These are phyloP conservation scores for Megalopta genalis DNA, from an alignment of 1,140 invertebrate genomes.

Conservation along the genomic window DNA sequence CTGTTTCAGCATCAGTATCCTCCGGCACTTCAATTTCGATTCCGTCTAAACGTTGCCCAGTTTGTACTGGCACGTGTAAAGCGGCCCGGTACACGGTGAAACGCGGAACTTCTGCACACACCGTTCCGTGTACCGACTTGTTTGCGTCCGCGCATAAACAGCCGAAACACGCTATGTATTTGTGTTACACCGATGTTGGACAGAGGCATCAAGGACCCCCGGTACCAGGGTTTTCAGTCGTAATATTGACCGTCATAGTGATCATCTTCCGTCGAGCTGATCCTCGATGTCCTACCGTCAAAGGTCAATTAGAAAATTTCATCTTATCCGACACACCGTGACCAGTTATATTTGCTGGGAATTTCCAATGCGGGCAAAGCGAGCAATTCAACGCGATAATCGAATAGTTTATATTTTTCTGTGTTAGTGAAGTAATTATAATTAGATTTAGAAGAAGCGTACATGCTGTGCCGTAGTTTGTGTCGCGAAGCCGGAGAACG, in stretches of 20 bases:
- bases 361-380: too few relatives aligned
- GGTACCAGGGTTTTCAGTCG: not conserved
- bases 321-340: too few relatives aligned
- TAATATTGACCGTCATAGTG: not conserved
- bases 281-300: too few relatives aligned
- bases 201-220: too few relatives aligned
- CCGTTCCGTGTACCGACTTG: slow-evolving; percentile 37
- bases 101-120: slow-evolving; percentile 36
- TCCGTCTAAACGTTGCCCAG: slow-evolving; percentile 49
- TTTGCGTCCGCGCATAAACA: slow-evolving; percentile 58
- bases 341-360: too few relatives aligned
- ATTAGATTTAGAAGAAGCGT: too few relatives aligned
- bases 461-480: too few relatives aligned
- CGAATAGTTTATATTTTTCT: too few relatives aligned
- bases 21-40: slow-evolving; percentile 57
- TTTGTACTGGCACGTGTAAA: slow-evolving; percentile 60
- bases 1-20: slow-evolving; percentile 44
- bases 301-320: too few relatives aligned
- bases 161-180: slow-evolving; percentile 31
- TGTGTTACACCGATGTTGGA: slow-evolving; percentile 5
- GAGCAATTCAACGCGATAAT: too few relatives aligned
- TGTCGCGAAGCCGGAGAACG: too few relatives aligned
- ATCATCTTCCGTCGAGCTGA: not conserved
- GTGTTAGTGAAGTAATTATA: too few relatives aligned
- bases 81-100: slow-evolving; percentile 24